These are phyloP conservation scores for Syrmaticus mikado DNA, from an alignment of 2,113 vertebrate species.

Conservation along the genomic window DNA sequence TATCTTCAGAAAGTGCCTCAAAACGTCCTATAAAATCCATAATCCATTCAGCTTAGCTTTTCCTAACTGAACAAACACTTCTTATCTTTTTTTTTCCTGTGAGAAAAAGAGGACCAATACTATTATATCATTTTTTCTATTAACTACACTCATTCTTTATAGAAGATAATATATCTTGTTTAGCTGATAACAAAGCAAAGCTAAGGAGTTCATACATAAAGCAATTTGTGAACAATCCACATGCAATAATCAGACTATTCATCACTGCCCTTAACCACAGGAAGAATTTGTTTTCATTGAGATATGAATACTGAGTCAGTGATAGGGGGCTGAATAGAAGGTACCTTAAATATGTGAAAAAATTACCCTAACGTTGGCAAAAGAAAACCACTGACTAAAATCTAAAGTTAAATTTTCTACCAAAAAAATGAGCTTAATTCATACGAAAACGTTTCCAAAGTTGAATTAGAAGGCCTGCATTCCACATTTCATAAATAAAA, in stretches of 20 bases:
- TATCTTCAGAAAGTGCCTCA: not conserved
- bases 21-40: not conserved
- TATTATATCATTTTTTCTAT: not conserved
- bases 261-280: not conserved
- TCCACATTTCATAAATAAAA: not conserved
- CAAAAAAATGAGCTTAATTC: not conserved
- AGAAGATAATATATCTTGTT: conserved; percentile 15
- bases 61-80: not conserved
- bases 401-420: not conserved
- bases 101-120: not conserved
- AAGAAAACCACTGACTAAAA: not conserved
- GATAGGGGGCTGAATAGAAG: not conserved
- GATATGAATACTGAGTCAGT: not conserved
- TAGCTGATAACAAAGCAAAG: not conserved
- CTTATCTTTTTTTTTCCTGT: not conserved
- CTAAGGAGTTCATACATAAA: not conserved
- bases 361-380: not conserved
- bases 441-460: not conserved
- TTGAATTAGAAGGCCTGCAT: not conserved
- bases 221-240: not conserved
- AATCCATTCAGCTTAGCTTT: not conserved
- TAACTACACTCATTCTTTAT: not conserved
- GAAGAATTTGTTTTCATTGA: not conserved
- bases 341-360: not conserved
- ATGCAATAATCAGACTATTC: not conserved